phyloP scores from a whole-genome alignment of 2,888 invertebrate genomes.

The Neocrepidodera transversa region DNA sequence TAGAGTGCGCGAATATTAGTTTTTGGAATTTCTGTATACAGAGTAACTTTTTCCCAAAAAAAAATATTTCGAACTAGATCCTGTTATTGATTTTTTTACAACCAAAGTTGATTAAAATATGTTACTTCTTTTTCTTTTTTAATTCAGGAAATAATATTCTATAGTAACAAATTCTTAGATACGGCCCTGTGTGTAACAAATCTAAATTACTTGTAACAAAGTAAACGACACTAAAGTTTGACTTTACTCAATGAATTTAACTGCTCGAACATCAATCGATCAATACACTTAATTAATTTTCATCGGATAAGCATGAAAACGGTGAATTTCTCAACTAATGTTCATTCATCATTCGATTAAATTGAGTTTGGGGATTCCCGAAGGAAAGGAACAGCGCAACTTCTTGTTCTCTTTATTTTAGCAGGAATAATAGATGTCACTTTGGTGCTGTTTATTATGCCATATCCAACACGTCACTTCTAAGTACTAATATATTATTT shows the following conservation, averaged over 20 bases:
- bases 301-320: conserved; percentile 2
- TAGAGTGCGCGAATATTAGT: no score
- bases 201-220: no score
- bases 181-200: no score
- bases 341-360: background rate
- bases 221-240: background rate
- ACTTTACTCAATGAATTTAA: background rate
- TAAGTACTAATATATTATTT: no score
- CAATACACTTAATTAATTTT: conserved; percentile 6
- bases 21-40: no score
- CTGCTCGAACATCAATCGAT: background rate
- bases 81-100: no score
- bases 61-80: no score
- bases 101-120: no score
- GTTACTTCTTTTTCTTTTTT: no score
- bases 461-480: background rate
- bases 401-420: conserved; percentile 9
- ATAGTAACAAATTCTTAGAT: no score
- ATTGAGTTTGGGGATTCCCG: background rate
- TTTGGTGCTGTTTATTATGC: conserved; percentile 1
- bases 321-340: background rate
- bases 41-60: no score
- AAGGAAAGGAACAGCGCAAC: background rate
- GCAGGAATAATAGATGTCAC: conserved; percentile 5
- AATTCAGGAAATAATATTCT: no score